These are phyloP conservation scores for Gastrophysa polygoni DNA, from an alignment of 2,888 invertebrate genomes.

Conservation along the genomic window DNA sequence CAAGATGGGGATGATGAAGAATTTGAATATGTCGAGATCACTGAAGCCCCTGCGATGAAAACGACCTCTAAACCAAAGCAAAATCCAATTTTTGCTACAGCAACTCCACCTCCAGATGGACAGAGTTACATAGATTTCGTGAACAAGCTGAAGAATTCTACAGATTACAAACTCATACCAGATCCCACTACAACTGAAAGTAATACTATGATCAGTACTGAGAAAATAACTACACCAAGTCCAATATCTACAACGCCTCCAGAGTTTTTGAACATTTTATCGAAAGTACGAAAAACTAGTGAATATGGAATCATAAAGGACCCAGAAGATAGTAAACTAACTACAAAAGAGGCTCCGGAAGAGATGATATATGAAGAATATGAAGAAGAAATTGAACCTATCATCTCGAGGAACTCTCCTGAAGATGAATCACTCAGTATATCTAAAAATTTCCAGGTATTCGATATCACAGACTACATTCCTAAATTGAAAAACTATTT, in stretches of 20 bases:
- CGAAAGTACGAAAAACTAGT: constrained; percentile 45
- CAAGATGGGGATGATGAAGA: constrained; percentile 40
- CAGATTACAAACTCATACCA: constrained; percentile 49
- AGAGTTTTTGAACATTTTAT: constrained; percentile 51
- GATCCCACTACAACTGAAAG: constrained; percentile 53
- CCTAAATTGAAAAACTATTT: constrained; percentile 51
- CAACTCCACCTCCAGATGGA: constrained; percentile 45
- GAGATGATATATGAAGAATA: constrained; percentile 37
- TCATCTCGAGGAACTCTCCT: constrained; percentile 48
- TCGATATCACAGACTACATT: constrained; percentile 53
- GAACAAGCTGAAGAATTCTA: constrained; percentile 46
- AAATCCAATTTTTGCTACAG: constrained; percentile 41
- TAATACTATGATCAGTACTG: constrained; percentile 34
- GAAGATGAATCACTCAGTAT: constrained; percentile 39
- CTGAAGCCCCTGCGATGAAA: constrained; percentile 23
- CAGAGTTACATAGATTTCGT: constrained; percentile 52
- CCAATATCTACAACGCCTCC: constrained; percentile 47
- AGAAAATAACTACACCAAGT: constrained; percentile 38
- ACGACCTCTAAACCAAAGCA: constrained; percentile 40
- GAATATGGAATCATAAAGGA: constrained; percentile 52
- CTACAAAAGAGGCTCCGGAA: constrained; percentile 38
- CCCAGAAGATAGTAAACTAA: constrained; percentile 38
- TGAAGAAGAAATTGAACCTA: constrained; percentile 32
- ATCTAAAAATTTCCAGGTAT: constrained; percentile 45
- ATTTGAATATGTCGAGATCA: constrained; percentile 45